Evolutionary conservation across 35 echinoderm and acorn worm genomes (phyloP).

Genomic region (Heliocidaris erythrogramma): DNA sequence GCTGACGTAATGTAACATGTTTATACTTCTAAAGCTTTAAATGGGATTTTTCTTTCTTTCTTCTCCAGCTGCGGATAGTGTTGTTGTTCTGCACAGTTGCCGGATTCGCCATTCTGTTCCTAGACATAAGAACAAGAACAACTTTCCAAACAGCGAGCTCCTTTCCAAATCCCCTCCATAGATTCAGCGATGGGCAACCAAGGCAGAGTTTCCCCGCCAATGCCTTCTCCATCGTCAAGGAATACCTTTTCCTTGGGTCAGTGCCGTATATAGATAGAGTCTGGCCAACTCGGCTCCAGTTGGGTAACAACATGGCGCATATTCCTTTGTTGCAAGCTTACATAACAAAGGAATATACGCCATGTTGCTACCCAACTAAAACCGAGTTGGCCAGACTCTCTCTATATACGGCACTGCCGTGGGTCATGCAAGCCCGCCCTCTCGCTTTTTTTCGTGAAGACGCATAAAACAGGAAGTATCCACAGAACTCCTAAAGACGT

Average conservation of each 20-base stretch:
- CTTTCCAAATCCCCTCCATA: neutral
- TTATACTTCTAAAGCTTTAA: too few species aligned
- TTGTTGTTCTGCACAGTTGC: neutral
- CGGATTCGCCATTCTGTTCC: neutral
- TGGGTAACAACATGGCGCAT: too few species aligned
- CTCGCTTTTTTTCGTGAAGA: neutral
- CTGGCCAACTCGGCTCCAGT: too few species aligned
- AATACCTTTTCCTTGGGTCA: neutral
- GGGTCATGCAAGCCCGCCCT: neutral
- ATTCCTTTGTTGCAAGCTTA: too few species aligned
- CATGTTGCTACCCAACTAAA: too few species aligned
- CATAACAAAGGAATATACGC: too few species aligned
- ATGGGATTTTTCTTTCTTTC: neutral
- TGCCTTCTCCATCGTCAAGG: neutral
- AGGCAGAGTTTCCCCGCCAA: neutral
- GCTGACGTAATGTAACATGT: too few species aligned
- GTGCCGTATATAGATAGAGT: too few species aligned
- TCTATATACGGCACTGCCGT: too few species aligned
- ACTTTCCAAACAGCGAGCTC: neutral
- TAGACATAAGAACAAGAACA: neutral
- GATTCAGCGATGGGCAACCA: neutral
- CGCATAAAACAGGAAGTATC: slow-evolving; percentile 12
- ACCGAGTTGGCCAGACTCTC: too few species aligned
- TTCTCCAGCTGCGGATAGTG: neutral
- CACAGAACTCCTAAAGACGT: too few species aligned